Conservation (phyloP, 2,797 vertebrate species). For the Cygnus olor region DNA sequence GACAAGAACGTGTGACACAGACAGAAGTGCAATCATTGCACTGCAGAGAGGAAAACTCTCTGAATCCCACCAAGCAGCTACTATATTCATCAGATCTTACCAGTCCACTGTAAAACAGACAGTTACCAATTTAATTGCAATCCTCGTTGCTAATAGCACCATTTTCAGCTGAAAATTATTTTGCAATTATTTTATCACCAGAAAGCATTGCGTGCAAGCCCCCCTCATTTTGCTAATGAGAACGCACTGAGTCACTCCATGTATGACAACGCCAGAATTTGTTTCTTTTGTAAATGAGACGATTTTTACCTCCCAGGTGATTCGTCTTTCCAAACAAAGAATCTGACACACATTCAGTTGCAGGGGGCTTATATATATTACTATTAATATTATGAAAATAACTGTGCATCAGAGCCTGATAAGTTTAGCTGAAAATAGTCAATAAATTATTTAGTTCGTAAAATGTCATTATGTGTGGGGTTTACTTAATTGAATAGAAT, state of each 20-base stretch:
- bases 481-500: conserved; percentile 88
- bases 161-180: conserved; percentile 46
- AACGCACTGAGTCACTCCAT: not conserved
- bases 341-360: conserved; percentile 42
- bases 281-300: conserved; percentile 45
- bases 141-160: conserved; percentile 11
- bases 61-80: not conserved
- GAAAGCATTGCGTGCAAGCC: not conserved
- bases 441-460: conserved; percentile 88
- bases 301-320: conserved; percentile 65
- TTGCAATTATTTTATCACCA: conserved; percentile 32
- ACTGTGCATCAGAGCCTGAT: conserved; percentile 68
- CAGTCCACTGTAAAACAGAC: conserved; percentile 24
- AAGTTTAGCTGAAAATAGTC: conserved; percentile 77
- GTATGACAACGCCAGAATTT: not conserved
- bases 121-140: conserved; percentile 27
- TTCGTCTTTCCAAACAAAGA: conserved; percentile 64
- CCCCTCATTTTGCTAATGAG: not conserved
- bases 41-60: not conserved
- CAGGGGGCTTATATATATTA: conserved; percentile 35
- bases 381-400: conserved; percentile 76
- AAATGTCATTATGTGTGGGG: conserved; percentile 84
- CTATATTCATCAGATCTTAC: not conserved
- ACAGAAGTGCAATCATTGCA: not conserved
- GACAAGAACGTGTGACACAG: not conserved